Percentiles rank a stretch among this genome's conserved stretches.
Evolutionary conservation across 2,113 vertebrate genomes (phyloP).

Genomic region (Falcunculus frontatus): DNA sequence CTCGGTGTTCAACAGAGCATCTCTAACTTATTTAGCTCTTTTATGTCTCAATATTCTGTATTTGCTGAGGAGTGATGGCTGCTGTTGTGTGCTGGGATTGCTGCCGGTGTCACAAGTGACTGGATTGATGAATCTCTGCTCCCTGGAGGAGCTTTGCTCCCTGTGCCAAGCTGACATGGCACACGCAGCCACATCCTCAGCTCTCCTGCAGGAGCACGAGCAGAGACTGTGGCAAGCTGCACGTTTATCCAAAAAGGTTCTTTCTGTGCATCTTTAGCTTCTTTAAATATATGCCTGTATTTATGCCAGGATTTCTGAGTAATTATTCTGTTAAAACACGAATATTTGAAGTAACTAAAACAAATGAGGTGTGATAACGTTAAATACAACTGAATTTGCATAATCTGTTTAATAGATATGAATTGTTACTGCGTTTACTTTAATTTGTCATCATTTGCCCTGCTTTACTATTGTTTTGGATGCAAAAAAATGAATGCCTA

Average conservation of each 20-base stretch:
- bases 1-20: neutral
- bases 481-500: neutral
- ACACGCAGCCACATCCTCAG: neutral
- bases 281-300: neutral
- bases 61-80: neutral
- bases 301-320: neutral
- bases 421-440: neutral
- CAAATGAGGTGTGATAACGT: neutral
- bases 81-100: neutral
- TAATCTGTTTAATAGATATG: neutral
- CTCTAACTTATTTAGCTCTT: neutral
- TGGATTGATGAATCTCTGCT: neutral
- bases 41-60: neutral
- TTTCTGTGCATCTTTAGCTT: neutral
- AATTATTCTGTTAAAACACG: neutral
- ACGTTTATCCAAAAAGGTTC: neutral
- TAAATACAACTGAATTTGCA: neutral
- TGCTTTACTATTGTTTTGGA: neutral
- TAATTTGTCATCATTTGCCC: neutral
- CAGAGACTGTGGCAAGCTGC: neutral
- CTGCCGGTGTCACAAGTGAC: accelerated
- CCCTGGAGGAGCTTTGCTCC: neutral
- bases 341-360: constrained; percentile 1
- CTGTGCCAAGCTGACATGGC: neutral
- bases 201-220: accelerated